Conservation (phyloP, 53 echinoderm and acorn worm species). For the Paracentrotus lividus region DNA sequence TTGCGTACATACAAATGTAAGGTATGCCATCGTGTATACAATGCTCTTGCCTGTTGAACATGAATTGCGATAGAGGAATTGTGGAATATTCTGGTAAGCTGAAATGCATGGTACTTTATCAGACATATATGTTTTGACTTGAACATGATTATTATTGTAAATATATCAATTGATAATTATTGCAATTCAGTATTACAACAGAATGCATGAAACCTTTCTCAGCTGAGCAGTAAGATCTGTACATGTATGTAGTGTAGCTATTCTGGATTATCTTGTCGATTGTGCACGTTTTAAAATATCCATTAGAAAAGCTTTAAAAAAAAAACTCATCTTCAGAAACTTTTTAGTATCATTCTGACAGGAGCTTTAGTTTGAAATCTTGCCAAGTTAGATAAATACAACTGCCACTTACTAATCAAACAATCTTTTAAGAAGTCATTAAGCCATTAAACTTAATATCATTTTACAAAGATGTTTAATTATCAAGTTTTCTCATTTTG, state of each 20-base stretch:
- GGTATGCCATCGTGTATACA: neutral
- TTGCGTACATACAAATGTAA: neutral
- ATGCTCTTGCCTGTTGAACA: neutral
- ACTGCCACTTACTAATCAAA: neutral
- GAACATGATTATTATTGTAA: no score
- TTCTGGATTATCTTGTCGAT: no score
- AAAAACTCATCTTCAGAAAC: no score
- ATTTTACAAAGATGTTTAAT: neutral
- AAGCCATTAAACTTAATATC: conserved; percentile 1
- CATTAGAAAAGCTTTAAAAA: no score
- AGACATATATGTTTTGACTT: neutral
- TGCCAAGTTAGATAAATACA: conserved; percentile 34
- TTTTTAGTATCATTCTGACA: neutral
- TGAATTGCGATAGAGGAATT: neutral
- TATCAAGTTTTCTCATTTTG: neutral
- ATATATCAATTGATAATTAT: neutral
- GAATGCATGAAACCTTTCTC: neutral
- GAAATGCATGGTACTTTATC: neutral
- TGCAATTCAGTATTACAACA: neutral
- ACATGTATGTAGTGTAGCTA: neutral
- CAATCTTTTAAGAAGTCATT: conserved; percentile 10
- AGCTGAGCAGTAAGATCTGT: no score
- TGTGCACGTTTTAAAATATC: no score
- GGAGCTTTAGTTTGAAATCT: neutral
- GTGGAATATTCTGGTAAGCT: neutral